Base-by-base conservation (phyloP, 2,888 invertebrate genomes). In the Crepidodera aurea region DNA sequence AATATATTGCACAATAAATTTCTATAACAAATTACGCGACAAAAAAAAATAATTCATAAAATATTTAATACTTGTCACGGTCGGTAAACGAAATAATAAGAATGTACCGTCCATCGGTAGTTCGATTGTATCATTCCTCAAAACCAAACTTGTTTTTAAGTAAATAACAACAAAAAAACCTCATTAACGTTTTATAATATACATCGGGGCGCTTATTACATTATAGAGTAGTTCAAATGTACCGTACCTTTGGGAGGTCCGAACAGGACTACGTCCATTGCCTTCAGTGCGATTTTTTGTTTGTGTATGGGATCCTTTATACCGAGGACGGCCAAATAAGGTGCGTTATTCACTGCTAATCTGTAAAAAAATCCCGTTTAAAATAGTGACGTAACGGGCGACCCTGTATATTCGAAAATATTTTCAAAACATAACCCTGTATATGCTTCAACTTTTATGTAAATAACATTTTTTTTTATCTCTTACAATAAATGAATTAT, bases 251-350 rank as follows among this genome's bases (percentile, higher is more conserved):
- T 96, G 19, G 98, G 96, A 63, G 96, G 94, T 48, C 99, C 99
- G 82, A 99, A 99, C 27, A 99, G 86, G 16, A 99, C 98, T 51
- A 97, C 94, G 82, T 99, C 99, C 93, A 98, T 97, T 12, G 99
- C 98, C 82, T 99, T 98, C 40, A 99, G 85, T 2, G 95, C 91
- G 69, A 97, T 88, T 83, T 98, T 98, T 84, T 98, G 97, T 77
- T 96, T 95, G 83, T 99, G 97, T 74, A 98, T 98, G 16, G 95
- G 94, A 83, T 98, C 98, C 83, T 96, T 97, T 75, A 99, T 96
- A 54, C 97, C 97, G 71, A 99, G 86, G 55, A 92, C 89, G 79
- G 89, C 89, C 66, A 97, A 84, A 83, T 91, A 97, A 78, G 94
- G 92, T 87, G 92, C 91, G 82, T 96, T 96, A 85, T 93, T 95